Conservation (phyloP, 2,888 invertebrate genomes). For the Drosophila incognita region DNA sequence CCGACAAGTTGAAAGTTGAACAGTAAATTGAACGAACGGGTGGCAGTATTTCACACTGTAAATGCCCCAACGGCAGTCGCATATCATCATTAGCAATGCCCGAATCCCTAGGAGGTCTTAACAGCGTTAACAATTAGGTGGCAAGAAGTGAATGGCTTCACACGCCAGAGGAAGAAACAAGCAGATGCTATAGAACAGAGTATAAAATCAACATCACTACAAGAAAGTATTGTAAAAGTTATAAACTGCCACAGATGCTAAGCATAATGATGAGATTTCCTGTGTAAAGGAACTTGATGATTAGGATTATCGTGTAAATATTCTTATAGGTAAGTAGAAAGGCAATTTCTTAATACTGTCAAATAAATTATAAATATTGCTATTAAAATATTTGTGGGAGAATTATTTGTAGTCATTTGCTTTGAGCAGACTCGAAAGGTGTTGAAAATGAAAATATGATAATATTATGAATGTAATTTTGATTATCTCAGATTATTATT, state of each 20-base stretch:
- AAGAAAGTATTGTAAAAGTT: not conserved
- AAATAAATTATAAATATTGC: not conserved
- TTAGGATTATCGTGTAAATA: not conserved
- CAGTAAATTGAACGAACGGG: conserved; percentile 49
- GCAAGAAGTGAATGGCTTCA: conserved; percentile 52
- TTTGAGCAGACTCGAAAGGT: not conserved
- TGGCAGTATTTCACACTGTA: conserved; percentile 61
- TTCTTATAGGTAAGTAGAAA: not conserved
- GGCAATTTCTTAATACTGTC: not conserved
- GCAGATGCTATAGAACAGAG: conserved; percentile 12
- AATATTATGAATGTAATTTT: not conserved
- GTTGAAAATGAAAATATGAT: not conserved
- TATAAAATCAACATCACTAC: not conserved
- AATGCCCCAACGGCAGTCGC: conserved; percentile 33
- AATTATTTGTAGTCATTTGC: not conserved
- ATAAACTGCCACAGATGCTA: not conserved
- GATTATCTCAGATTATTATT: not conserved
- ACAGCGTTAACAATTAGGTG: conserved; percentile 46
- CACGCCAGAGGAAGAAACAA: conserved; percentile 4
- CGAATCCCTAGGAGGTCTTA: conserved; percentile 72
- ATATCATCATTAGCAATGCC: conserved; percentile 67
- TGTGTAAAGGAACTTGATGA: not conserved
- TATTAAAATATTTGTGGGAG: not conserved
- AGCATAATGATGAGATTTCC: not conserved
- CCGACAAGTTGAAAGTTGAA: conserved; percentile 77